These are phyloP conservation scores for Drosophila cardini DNA, from an alignment of 1,140 invertebrate genomes.

Conservation along the genomic window DNA sequence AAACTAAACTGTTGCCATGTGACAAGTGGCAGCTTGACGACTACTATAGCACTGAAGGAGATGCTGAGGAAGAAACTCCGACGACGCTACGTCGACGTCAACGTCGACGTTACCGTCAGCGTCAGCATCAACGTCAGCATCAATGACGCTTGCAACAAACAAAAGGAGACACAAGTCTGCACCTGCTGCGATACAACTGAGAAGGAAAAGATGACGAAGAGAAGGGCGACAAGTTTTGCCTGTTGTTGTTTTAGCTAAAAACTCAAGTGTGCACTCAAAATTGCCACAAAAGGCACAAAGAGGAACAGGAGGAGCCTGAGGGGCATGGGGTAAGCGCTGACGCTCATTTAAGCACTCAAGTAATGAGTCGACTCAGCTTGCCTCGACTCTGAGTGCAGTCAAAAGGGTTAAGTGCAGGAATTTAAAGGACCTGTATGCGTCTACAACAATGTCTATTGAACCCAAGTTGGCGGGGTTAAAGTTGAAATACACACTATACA, in stretches of 20 bases:
- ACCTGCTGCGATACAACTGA: conserved; percentile 31
- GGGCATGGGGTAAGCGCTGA: conserved; percentile 21
- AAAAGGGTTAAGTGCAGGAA: conserved; percentile 61
- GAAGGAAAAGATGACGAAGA: conserved; percentile 35
- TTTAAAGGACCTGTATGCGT: conserved; percentile 45
- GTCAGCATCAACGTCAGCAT: conserved; percentile 67
- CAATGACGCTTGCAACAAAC: conserved; percentile 75
- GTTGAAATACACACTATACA: conserved; percentile 43
- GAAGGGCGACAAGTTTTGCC: conserved; percentile 51
- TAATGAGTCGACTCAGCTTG: conserved; percentile 64
- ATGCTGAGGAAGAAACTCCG: conserved; percentile 18
- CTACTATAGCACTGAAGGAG: conserved; percentile 53
- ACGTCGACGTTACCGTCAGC: conserved; percentile 6
- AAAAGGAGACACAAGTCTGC: conserved; percentile 62
- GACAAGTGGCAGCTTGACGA: conserved; percentile 81
- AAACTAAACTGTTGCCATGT: conserved; percentile 83
- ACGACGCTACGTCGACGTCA: conserved; percentile 2
- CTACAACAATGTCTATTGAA: conserved; percentile 73
- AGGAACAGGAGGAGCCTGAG: conserved; percentile 1
- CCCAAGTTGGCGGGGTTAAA: conserved; percentile 56
- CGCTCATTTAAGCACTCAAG: conserved; percentile 73
- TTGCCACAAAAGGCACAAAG: conserved; percentile 66
- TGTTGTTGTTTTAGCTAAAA: conserved; percentile 80
- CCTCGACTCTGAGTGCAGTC: conserved; percentile 35
- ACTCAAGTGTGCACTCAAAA: conserved; percentile 73